Evolutionary conservation across 2,797 vertebrate species (phyloP).

Genomic region (Sylvia borin): DNA sequence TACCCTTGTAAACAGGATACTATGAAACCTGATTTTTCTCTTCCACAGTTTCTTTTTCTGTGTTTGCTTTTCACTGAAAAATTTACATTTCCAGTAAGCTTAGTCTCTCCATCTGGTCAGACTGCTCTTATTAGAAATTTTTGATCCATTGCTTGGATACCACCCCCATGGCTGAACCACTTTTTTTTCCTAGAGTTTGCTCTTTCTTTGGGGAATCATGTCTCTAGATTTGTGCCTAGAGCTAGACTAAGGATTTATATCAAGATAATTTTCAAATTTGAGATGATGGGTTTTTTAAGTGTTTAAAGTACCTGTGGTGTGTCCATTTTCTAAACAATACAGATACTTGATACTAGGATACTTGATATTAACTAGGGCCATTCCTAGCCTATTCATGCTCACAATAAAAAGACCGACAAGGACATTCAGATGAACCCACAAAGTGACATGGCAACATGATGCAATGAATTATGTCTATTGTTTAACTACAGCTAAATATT

Average conservation of each 20-base stretch:
- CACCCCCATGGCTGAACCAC: background rate
- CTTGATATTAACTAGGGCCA: background rate
- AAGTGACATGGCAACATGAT: background rate
- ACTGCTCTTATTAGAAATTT: background rate
- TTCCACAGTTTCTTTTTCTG: background rate
- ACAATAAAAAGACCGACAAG: background rate
- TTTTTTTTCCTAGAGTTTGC: background rate
- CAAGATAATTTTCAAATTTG: background rate
- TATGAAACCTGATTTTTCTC: fast-evolving
- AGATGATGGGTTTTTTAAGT: background rate
- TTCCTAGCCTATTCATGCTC: background rate
- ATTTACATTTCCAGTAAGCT: background rate
- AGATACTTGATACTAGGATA: too few species aligned
- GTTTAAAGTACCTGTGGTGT: background rate
- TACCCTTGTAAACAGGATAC: background rate
- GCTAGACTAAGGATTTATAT: background rate
- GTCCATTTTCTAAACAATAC: background rate
- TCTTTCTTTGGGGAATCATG: background rate
- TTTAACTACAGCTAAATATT: background rate
- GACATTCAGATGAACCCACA: background rate
- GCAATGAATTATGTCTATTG: background rate
- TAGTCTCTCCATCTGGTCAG: background rate
- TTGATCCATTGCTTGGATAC: background rate
- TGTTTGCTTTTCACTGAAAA: background rate
- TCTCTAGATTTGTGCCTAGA: background rate